Conservation (phyloP, 1,140 invertebrate species). For the Pseudomyrmex gracilis region DNA sequence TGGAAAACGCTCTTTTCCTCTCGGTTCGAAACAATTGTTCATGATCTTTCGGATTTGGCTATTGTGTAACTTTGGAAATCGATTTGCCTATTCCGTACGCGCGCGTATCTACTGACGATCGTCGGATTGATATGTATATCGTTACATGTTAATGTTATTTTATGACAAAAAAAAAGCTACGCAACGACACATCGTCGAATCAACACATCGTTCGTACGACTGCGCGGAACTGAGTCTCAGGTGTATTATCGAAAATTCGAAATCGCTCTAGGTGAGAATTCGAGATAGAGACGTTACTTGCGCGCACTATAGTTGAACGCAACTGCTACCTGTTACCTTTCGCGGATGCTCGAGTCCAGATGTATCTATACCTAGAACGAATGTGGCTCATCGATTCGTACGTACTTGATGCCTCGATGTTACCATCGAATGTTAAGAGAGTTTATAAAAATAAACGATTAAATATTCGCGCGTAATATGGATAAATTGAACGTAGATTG, state of each 20-base stretch:
- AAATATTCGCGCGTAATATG: too few relatives aligned
- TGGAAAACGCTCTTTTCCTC: too few relatives aligned
- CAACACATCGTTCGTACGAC: too few relatives aligned
- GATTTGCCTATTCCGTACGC: too few relatives aligned
- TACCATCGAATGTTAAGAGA: not conserved
- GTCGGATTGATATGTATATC: too few relatives aligned
- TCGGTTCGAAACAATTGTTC: not conserved
- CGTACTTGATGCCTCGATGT: constrained; percentile 1
- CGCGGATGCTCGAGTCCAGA: not conserved
- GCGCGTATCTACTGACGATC: too few relatives aligned
- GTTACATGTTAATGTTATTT: too few relatives aligned
- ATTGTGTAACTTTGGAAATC: too few relatives aligned
- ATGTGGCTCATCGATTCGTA: not conserved
- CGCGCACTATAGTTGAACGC: not conserved
- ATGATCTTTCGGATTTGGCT: constrained; percentile 5
- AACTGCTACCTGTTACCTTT: constrained; percentile 9
- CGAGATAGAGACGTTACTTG: constrained; percentile 29
- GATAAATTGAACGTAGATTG: too few relatives aligned
- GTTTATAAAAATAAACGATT: too few relatives aligned
- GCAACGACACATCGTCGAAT: too few relatives aligned
- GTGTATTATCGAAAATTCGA: constrained; percentile 1
- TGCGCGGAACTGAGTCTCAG: not conserved
- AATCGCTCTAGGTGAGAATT: not conserved
- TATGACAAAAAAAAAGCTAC: too few relatives aligned
- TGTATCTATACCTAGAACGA: not conserved